Base-by-base conservation (phyloP, 2,113 vertebrate genomes). In the Seriola rivoliana region DNA sequence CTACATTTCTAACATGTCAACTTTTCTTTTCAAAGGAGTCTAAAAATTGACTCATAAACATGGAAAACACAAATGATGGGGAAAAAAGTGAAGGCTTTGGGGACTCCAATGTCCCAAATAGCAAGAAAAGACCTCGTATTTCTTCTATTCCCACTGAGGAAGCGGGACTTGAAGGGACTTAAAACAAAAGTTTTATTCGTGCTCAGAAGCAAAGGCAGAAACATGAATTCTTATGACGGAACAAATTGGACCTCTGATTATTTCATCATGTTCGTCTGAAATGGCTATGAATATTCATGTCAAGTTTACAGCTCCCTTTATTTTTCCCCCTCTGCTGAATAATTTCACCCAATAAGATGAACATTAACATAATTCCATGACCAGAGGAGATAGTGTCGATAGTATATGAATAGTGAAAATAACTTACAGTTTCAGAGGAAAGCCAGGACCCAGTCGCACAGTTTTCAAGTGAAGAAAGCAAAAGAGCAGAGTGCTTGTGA, bases 351-450 rank as follows among this genome's bases (percentile, higher is more conserved):
- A 63, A 71, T 12, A 55, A 38, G 1, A 25, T 12, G 16, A 65
- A 29, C 10, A 78, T 42, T 3, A 55, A 34, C 7, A n/a, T 29
- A 71, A 59, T 52, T 44, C 50, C 67, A 11, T 38, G 29, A n/a
- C 19, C 48, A 40, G 5, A 5, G 4, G 4, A 55, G 38, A 81
- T 34, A 38, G 1, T 0, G 8, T 10, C 32, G 16, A 60, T 25
- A 25, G 7, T 9, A 3, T 16, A 65, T 12, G 14, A 62, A 62
- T 21, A 72, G 12, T 62, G 12, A 50, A 16, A 80, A 75, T 42
- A 52, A 94, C 93, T 94, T 86, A 94, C 93, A 86, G 90, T 71
- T 62, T 77, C 44, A 5, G 78, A 50, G 87, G 69, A 74, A 54
- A 83, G 78, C 71, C 60, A 23, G 75, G 48, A 88, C n/a, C 75